Evolutionary conservation across 1,140 invertebrate species (phyloP), one percentile per base, ranked within the genome.

Genomic region (Trichoplusia ni): DNA sequence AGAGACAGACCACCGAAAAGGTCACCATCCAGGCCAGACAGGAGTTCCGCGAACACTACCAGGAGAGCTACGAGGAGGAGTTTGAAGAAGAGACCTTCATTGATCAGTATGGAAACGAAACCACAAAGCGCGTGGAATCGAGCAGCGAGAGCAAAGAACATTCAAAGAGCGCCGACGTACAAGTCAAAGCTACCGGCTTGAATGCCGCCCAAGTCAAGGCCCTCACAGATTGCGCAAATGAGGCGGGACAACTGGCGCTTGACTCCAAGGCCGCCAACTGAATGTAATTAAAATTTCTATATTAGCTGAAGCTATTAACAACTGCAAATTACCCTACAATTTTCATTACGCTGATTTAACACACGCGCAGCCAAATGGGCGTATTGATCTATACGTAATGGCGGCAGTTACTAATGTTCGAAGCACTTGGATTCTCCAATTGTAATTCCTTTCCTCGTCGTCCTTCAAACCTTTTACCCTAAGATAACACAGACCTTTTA

Each of bases 61-160:
- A 85, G 46, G 86, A 89, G 61, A 89, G 86, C 62, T 91, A 91
- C 42, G 90, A 91, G 70, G 90, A 91, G 49, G 90, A 90, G 59
- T 90, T 89, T 25, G 84, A 91, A 65, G 90, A 91, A 47, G 86
- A 91, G 63, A 90, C 89, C 2, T 87, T 84, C 54, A 91, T 84
- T 16, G 90, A 91, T 71, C 69, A 90, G 51, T 82, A 71, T 46
- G 90, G 90, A 38, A 91, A 91, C 56, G 77, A 76, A 37, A 89
- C 87, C 8, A 91, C 90, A 9, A 89, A 90, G 29, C 78, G 86
- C 21, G 75, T 84, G 7, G 90, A 91, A 44, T 83, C 89, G 0
- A 90, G 88, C 70, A 90, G 88, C 47, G 85, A 89, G 66, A 89
- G 85, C 71, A 89, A 87, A 53, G 83, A 91, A 73, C 89, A 91